Conservation (phyloP, 64 coral and sea anemone species). For the Stichodactyla helianthus region DNA sequence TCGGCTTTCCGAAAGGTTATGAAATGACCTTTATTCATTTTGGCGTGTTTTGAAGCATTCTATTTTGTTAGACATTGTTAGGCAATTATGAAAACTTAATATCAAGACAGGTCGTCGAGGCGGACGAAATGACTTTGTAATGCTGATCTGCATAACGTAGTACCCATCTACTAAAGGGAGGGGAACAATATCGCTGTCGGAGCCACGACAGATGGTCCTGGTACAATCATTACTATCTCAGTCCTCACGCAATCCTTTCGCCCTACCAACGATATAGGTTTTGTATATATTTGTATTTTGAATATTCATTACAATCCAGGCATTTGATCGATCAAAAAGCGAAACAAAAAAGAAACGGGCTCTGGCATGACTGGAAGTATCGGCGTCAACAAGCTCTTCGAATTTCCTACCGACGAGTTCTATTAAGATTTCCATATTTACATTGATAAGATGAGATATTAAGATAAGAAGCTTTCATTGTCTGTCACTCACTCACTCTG, state of each 20-base stretch:
- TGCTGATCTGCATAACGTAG: background rate
- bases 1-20: background rate
- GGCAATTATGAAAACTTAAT: background rate
- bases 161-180: background rate
- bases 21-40: background rate
- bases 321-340: no score
- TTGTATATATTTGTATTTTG: background rate
- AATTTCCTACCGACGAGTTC: no score
- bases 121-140: background rate
- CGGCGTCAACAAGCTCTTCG: no score
- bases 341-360: no score
- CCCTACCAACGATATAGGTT: background rate
- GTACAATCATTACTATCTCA: background rate
- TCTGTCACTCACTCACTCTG: no score
- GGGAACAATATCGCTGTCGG: background rate
- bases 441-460: no score
- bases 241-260: background rate
- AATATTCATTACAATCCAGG: no score
- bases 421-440: no score
- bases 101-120: background rate
- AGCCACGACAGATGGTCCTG: background rate
- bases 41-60: background rate
- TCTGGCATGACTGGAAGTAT: no score
- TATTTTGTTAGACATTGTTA: constrained; percentile 6
- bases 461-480: no score